phyloP scores from a whole-genome alignment of 1,140 invertebrate species.

The Semibalanus balanoides region DNA sequence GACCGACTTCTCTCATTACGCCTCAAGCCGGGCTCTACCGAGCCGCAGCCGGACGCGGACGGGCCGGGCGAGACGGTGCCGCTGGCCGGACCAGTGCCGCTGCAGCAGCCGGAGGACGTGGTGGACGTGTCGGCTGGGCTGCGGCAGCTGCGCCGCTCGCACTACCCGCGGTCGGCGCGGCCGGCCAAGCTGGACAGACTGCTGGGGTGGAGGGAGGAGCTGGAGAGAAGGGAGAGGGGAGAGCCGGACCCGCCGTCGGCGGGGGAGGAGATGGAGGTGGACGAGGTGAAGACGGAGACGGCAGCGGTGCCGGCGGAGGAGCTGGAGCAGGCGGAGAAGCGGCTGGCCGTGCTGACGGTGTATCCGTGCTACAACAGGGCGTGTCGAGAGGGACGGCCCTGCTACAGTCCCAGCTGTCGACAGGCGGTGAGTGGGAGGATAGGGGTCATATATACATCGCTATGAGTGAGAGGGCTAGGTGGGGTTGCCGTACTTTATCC shows the following conservation, averaged over 20 bases:
- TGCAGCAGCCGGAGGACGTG: background rate
- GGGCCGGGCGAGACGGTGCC: background rate
- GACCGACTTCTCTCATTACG: background rate
- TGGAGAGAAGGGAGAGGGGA: background rate
- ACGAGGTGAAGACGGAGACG: background rate
- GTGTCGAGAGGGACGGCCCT: conserved; percentile 6
- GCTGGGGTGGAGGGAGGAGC: background rate
- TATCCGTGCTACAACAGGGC: conserved; percentile 18
- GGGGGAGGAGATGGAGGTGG: conserved; percentile 8
- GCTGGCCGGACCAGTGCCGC: background rate
- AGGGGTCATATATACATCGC: too few species aligned
- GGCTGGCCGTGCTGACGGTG: conserved; percentile 6
- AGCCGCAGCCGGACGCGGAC: background rate
- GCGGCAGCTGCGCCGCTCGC: too few species aligned
- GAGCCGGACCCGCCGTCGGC: background rate
- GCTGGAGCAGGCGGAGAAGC: conserved; percentile 1
- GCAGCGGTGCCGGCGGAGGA: too few species aligned
- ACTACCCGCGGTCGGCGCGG: background rate
- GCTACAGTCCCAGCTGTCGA: background rate
- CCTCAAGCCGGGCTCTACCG: background rate
- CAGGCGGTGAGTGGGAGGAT: background rate
- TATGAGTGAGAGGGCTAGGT: too few species aligned
- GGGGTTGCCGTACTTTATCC: too few species aligned
- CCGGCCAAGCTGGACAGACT: background rate
- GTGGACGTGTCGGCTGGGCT: background rate